phyloP scores from a whole-genome alignment of 2,113 vertebrate species.

The human (Homo sapiens) region GRCh38 chr2:204814501-204815000 shows the following conservation, averaged over 20 bases:
- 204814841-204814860: neutral
- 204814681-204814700: neutral
- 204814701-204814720: neutral
- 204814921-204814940: neutral
- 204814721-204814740: neutral
- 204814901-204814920: neutral
- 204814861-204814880: neutral
- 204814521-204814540: neutral
- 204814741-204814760: neutral
- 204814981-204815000: neutral
- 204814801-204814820: neutral
- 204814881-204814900: neutral
- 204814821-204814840: neutral
- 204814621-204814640: neutral
- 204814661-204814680: neutral
- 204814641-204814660: neutral
- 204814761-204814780: neutral
- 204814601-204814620: neutral
- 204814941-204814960: neutral
- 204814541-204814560: neutral
- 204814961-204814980: neutral
- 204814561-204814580: neutral
- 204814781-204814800: neutral
- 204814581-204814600: neutral
- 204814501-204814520: neutral